phyloP scores from a whole-genome alignment of 2,888 invertebrate genomes.

The Andrena trimmerana region DNA sequence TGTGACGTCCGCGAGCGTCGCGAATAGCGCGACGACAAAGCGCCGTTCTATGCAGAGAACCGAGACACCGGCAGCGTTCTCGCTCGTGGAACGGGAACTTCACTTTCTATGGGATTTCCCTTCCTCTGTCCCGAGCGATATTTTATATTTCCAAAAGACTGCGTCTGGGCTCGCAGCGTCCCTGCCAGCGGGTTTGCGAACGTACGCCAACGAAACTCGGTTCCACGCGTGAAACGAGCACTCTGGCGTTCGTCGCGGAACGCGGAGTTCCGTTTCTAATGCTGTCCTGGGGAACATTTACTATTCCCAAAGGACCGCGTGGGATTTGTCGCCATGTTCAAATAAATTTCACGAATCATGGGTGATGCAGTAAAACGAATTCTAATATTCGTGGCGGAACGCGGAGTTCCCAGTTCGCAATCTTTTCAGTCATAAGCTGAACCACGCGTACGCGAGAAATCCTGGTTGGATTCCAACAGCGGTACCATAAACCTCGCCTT shows the following conservation, averaged over 20 bases:
- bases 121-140: background rate
- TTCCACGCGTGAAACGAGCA: background rate
- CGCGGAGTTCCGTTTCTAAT: background rate
- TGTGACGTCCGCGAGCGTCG: background rate
- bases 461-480: background rate
- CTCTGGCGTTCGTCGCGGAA: background rate
- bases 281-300: slow-evolving; percentile 17
- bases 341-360: too few species aligned
- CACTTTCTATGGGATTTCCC: slow-evolving; percentile 1
- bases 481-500: background rate
- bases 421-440: background rate
- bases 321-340: slow-evolving; percentile 7
- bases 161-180: background rate
- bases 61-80: background rate
- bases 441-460: background rate
- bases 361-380: background rate
- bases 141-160: slow-evolving; percentile 3
- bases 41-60: background rate
- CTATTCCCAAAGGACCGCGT: slow-evolving; percentile 15
- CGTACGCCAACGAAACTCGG: slow-evolving; percentile 12
- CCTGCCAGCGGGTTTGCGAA: background rate
- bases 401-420: background rate
- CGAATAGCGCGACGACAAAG: background rate
- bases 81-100: background rate
- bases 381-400: slow-evolving; percentile 6